Evolutionary conservation across 2,797 vertebrate species (phyloP).

Genomic region (Rhodeus uyekii): DNA sequence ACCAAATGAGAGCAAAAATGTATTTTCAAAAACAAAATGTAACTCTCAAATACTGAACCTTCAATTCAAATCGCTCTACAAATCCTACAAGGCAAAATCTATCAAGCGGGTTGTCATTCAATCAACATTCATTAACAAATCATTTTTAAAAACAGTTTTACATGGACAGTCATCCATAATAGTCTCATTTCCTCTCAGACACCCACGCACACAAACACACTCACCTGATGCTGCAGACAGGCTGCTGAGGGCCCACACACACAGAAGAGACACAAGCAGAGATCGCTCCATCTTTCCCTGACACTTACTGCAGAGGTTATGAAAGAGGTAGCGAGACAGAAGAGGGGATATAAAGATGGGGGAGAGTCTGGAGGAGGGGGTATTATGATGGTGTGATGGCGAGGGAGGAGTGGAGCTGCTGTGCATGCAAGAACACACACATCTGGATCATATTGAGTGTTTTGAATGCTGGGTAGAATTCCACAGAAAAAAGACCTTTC

Average conservation of each 20-base stretch:
- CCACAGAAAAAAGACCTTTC: slow-evolving; percentile 75
- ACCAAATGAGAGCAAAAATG: not conserved
- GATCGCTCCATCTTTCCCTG: slow-evolving; percentile 71
- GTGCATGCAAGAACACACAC: slow-evolving; percentile 65
- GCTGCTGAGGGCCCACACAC: slow-evolving; percentile 72
- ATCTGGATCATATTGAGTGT: slow-evolving; percentile 75
- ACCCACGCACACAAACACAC: not conserved
- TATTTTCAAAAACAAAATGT: not conserved
- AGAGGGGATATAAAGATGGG: slow-evolving; percentile 51
- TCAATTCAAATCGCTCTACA: not conserved
- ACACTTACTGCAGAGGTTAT: slow-evolving; percentile 65
- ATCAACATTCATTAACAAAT: not conserved
- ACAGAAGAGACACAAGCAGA: slow-evolving; percentile 72
- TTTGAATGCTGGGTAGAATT: slow-evolving; percentile 71
- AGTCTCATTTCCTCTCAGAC: not conserved
- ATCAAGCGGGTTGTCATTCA: not conserved
- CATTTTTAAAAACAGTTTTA: not conserved
- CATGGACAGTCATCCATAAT: not conserved
- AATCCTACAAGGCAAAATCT: no score
- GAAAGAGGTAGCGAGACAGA: slow-evolving; percentile 59
- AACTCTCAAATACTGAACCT: not conserved
- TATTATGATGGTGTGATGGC: slow-evolving; percentile 43
- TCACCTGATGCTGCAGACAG: slow-evolving; percentile 52
- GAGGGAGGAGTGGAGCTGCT: slow-evolving; percentile 50
- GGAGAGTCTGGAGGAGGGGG: slow-evolving; percentile 43